These are phyloP conservation scores for Platanista minor DNA, from an alignment of 2,113 vertebrate genomes.

Conservation along the genomic window DNA sequence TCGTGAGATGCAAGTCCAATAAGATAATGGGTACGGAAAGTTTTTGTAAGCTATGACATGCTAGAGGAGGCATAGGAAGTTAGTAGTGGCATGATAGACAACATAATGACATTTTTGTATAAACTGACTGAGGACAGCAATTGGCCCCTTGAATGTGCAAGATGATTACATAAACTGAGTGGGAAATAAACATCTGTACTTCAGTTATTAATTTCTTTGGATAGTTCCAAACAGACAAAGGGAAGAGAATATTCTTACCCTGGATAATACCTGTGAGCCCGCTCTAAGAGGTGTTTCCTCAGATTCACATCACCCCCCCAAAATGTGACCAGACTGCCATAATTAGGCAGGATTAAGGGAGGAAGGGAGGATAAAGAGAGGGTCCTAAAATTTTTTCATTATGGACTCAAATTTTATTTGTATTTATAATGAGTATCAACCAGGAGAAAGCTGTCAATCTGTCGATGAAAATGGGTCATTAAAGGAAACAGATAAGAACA, in stretches of 20 bases:
- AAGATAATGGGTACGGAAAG: not conserved
- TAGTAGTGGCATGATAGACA: fast-evolving
- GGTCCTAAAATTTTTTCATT: not conserved
- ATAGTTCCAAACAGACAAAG: not conserved
- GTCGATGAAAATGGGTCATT: not conserved
- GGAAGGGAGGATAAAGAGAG: not conserved
- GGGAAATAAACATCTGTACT: not conserved
- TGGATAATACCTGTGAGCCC: not conserved
- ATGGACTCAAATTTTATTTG: not conserved
- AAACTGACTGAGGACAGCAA: not conserved
- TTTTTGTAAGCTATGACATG: not conserved
- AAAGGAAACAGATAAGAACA: constrained; percentile 48
- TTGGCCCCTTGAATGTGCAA: not conserved
- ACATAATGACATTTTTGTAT: not conserved
- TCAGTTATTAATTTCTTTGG: not conserved
- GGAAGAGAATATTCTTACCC: not conserved
- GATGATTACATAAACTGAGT: fast-evolving
- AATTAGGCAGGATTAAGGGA: not conserved
- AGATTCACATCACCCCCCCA: not conserved
- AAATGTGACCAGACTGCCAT: not conserved
- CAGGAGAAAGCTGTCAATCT: constrained; percentile 35
- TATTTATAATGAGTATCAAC: not conserved
- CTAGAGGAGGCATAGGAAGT: not conserved
- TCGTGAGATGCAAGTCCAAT: no score
- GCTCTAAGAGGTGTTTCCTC: not conserved